Base-by-base conservation (phyloP, 2,797 vertebrate species). In the Bufotes viridis region DNA sequence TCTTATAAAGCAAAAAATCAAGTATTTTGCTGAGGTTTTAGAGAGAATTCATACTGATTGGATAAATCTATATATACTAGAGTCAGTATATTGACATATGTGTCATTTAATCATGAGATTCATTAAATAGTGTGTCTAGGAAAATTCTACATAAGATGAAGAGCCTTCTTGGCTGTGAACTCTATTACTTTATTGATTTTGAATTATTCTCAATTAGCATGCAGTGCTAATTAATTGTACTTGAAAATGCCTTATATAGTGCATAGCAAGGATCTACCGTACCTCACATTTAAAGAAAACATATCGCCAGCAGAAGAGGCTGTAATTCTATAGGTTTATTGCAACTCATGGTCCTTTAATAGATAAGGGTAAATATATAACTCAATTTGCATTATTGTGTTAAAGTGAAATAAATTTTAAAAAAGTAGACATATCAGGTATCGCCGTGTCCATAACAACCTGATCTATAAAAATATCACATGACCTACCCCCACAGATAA, bases 101-200 rank as follows among this genome's bases (percentile, higher is more conserved):
- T 86, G 70, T 89, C 84, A 49, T 85, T 82, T 89, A 89, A 86
- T 82, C 78, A 86, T 78, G 69, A 82, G 78, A 82, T 78, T 58
- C 57, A 78, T 78, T 81, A 88, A 88, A 88, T 10, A 55, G 53
- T 65, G 69, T 75, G 78, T 53, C 63, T 57, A 67, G 60, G 11
- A 83, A 82, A 86, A 76, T 78, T 67, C 83, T 57, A 26, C 58
- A 53, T 24, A 85, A 85, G 84, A 85, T 86, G 57, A 82, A 89
- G 78, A 82, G 60, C 58, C 65, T 86, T 42, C 58, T 85, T 82
- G 86, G 84, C 61, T 82, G 83, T 78, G 84, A 86, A 86, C 84
- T 89, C 53, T 79, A 81, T 85, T 81, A 85, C 58, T 58, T 81
- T 81, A 88, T 85, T 85, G 87, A 88, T 88, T 88, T 61, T 81